Evolutionary conservation across 2,113 vertebrate genomes (phyloP).

Genomic region (Glaucidium brasilianum): DNA sequence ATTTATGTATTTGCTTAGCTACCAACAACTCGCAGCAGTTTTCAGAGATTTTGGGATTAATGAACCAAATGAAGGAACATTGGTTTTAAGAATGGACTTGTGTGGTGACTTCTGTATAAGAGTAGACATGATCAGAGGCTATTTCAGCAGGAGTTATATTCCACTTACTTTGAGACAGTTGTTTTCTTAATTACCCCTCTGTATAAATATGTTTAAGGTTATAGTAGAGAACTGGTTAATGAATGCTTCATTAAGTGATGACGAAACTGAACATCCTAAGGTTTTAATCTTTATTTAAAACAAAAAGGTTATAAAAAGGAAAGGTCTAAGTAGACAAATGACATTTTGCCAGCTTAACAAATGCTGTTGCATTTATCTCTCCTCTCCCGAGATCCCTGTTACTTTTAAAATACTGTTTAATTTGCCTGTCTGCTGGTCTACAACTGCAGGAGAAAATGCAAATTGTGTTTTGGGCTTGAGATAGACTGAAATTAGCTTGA

Average conservation of each 20-base stretch:
- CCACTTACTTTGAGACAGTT: not conserved
- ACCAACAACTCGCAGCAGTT: not conserved
- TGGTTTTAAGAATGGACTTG: not conserved
- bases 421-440: conserved; percentile 1
- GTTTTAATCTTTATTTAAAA: conserved; percentile 45
- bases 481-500: not conserved
- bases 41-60: not conserved
- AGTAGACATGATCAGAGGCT: not conserved
- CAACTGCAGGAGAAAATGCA: not conserved
- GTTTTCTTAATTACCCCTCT: not conserved
- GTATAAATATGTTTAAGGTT: not conserved
- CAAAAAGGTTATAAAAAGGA: conserved; percentile 2
- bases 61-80: not conserved
- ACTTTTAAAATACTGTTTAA: not conserved
- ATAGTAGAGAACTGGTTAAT: not conserved
- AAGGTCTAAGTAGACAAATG: not conserved
- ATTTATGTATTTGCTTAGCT: not conserved
- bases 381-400: not conserved
- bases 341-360: conserved; percentile 13
- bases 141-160: not conserved
- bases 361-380: conserved; percentile 5
- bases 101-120: not conserved
- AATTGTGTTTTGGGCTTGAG: not conserved
- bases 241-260: not conserved
- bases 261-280: not conserved